Percentiles rank a stretch among this genome's conserved stretches.
phyloP scores from a whole-genome alignment of 2,113 vertebrate genomes.

The Pongo abelii region DNA sequence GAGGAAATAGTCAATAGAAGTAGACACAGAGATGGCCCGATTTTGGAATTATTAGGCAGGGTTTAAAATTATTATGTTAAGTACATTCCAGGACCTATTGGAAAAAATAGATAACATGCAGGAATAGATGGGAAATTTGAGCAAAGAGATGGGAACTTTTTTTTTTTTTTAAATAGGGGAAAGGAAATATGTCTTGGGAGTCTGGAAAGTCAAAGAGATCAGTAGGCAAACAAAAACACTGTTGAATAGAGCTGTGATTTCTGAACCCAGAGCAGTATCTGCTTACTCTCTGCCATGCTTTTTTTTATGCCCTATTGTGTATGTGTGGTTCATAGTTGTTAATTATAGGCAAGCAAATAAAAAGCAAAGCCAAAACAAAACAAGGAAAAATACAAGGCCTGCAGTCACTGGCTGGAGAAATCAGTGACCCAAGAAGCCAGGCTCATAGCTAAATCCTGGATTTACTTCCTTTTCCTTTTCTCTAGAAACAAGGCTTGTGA shows the following conservation, averaged over 20 bases:
- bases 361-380: not conserved
- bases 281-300: not conserved
- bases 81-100: not conserved
- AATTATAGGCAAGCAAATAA: not conserved
- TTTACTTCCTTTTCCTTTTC: not conserved
- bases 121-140: not conserved
- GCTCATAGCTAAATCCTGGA: not conserved
- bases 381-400: not conserved
- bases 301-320: not conserved
- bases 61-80: not conserved
- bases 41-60: not conserved
- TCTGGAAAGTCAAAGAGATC: not conserved
- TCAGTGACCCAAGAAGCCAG: not conserved
- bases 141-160: not conserved
- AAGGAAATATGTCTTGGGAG: not conserved
- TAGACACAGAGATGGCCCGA: not conserved
- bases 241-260: not conserved
- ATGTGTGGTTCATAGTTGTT: not conserved
- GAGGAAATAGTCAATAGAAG: not conserved
- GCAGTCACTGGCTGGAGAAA: not conserved
- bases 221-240: not conserved
- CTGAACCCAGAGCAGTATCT: not conserved
- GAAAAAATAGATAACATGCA: not conserved
- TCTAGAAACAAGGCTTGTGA: not conserved
- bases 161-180: not conserved